Evolutionary conservation across 1,140 invertebrate genomes (phyloP).

Genomic region (fruit fly (Drosophila melanogaster)): Release_6_plus_ISO1_MT NT_033779.5:1813501-1814000

Average conservation of each 20-base stretch:
- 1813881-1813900: constrained; percentile 52
- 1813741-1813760: no score
- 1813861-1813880: constrained; percentile 69
- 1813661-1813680: constrained; percentile 50
- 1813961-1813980: constrained; percentile 21
- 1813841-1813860: constrained; percentile 48
- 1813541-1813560: constrained; percentile 56
- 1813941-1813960: constrained; percentile 7
- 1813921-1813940: constrained; percentile 8
- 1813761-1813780: neutral
- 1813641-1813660: constrained; percentile 62
- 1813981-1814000: constrained; percentile 35
- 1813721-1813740: constrained; percentile 3
- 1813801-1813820: constrained; percentile 51
- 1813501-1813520: constrained; percentile 36
- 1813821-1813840: constrained; percentile 46
- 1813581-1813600: constrained; percentile 23
- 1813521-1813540: constrained; percentile 38
- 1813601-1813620: constrained; percentile 15
- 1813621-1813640: constrained; percentile 47
- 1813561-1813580: constrained; percentile 24
- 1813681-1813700: constrained; percentile 53
- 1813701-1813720: constrained; percentile 8
- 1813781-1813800: constrained; percentile 7
- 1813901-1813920: constrained; percentile 51